Evolutionary conservation across 2,888 invertebrate species (phyloP), one percentile per base, ranked within the genome.

Genomic region (Pachycephus smyrnensis): DNA sequence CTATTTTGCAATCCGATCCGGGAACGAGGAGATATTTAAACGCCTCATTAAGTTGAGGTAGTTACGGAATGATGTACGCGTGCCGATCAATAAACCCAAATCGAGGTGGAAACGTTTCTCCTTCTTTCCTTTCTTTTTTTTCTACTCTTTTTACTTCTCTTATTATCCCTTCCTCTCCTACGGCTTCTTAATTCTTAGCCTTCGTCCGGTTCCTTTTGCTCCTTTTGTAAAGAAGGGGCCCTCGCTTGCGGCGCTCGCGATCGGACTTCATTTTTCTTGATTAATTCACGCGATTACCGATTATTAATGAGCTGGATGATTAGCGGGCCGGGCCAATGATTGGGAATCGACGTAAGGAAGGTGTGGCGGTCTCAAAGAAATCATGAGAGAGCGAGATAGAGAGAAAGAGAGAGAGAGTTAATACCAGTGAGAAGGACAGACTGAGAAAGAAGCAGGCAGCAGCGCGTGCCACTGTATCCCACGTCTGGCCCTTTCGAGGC

Each of bases 271-370:
- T 83, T 83, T 83, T 83, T 82, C 81, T 73, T 80, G 80, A 83
- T 83, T 81, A 80, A 84, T 85, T 81, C 80, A 77, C 71, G 83
- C 84, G 84, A 85, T 86, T 84, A 84, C 79, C 76, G 79, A 82
- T 85, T 83, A 82, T 85, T 85, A 85, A 84, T 84, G 84, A 85
- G 78, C 82, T 76, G 80, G 77, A 77, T 82, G 82, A 84, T 84
- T 84, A 84, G 82, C 82, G 78, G 74, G n/a, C 71, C 30, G 68
- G 73, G 69, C 76, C 55, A 55, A 9, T 15, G 55, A 55, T 55
- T 55, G 23, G 55, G 55, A 55, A 55, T 55, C 55, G 55, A 55
- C 55, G 23, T 55, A 23, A 55, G 9, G 23, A 55, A 55, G 55
- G 55, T 55, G 55, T 55, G 55, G 23, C 55, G 55, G 55, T 23